These are phyloP conservation scores for Agrotis segetum DNA, from an alignment of 2,888 invertebrate species.

Conservation along the genomic window DNA sequence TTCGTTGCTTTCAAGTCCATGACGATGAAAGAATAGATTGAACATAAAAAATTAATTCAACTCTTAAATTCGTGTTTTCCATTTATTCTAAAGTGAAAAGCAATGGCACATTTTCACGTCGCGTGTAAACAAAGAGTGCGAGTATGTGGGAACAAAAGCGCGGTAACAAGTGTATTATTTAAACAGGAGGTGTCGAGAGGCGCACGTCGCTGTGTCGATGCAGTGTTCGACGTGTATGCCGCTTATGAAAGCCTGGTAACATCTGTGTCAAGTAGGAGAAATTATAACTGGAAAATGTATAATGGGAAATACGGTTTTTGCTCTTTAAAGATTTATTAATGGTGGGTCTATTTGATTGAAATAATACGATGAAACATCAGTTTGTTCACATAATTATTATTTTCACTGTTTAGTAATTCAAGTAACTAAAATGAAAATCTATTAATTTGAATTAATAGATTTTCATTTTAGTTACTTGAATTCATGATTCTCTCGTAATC, in stretches of 20 bases:
- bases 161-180: slow-evolving; percentile 37
- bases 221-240: slow-evolving; percentile 14
- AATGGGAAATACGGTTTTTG: no score
- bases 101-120: slow-evolving; percentile 4
- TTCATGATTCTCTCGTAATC: no score
- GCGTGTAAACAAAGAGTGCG: slow-evolving; percentile 8
- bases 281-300: slow-evolving; percentile 7
- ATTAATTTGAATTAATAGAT: no score
- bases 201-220: slow-evolving; percentile 16
- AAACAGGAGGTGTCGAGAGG: slow-evolving; percentile 40
- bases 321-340: no score
- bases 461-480: no score
- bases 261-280: slow-evolving; percentile 7
- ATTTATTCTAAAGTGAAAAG: slow-evolving; percentile 5
- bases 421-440: no score
- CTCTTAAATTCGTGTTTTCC: neutral
- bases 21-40: no score
- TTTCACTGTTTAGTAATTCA: no score
- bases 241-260: slow-evolving; percentile 27
- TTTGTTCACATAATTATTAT: no score
- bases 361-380: no score
- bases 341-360: no score
- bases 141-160: slow-evolving; percentile 30
- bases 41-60: neutral
- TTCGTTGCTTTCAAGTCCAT: no score